phyloP scores from a whole-genome alignment of 2,113 vertebrate genomes.

The Hippocampus mohnikei region DNA sequence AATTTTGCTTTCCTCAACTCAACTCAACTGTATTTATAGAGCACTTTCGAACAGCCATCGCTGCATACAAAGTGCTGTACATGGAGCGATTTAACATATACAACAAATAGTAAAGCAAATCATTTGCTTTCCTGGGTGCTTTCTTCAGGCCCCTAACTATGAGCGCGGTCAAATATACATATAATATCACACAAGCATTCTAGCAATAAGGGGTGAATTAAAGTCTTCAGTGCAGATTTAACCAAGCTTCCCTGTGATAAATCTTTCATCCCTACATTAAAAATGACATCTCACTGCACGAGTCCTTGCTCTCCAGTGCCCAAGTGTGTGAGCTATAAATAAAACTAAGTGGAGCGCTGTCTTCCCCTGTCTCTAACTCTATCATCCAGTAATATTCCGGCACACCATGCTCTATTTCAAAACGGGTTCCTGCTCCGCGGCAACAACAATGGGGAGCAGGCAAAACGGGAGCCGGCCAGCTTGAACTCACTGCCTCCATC shows the following conservation, averaged over 20 bases:
- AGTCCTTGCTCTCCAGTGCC: conserved; percentile 12
- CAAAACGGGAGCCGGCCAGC: conserved; percentile 56
- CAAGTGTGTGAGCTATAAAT: conserved; percentile 59
- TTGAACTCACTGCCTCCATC: conserved; percentile 11
- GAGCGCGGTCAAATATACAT: conserved; percentile 8
- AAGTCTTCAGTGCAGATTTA: conserved; percentile 13
- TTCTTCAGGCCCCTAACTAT: conserved; percentile 2
- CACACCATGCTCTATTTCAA: conserved; percentile 42
- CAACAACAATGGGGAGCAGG: conserved; percentile 39
- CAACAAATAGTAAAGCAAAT: no score
- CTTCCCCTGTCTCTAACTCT: conserved; percentile 30
- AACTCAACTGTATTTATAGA: no score
- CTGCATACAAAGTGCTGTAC: no score
- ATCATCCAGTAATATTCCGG: conserved; percentile 31
- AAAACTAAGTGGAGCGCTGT: conserved; percentile 62
- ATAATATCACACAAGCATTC: not conserved
- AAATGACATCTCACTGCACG: not conserved
- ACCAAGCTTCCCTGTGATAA: conserved; percentile 15
- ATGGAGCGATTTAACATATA: no score
- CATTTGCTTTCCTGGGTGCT: not conserved
- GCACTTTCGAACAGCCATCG: no score
- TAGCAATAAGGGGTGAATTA: not conserved
- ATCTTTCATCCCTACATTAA: conserved; percentile 31
- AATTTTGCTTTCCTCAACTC: not conserved
- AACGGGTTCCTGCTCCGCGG: conserved; percentile 43